Base-by-base conservation (phyloP, 2,113 vertebrate genomes). In the Xiphophorus maculatus region DNA sequence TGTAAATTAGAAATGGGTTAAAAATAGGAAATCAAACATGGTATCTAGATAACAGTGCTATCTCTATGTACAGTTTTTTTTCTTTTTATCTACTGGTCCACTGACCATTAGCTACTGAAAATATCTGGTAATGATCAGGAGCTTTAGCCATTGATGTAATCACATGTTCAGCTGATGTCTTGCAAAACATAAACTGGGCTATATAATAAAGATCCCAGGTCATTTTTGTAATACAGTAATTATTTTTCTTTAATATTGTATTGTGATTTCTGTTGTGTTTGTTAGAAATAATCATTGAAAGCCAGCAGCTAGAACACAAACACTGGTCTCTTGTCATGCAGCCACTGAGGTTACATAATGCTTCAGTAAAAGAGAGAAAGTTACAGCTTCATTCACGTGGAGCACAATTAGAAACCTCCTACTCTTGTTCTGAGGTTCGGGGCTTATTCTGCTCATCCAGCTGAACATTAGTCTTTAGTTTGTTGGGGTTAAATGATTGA, bases 381-480 rank as follows among this genome's bases (percentile, higher is more conserved):
- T 66, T 80, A 0, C 48, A 83, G 81, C 64, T 6, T 66, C 81
- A 6, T 51, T 78, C 85, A 84, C 81, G 78, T 84, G 81, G 73
- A 84, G 22, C 70, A 67, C 73, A 84, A 81, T 63, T 67, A 73
- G 76, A 44, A 10, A 48, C 0, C 61, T 81, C 78, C 78, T 64
- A 65, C 67, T 81, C 81, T 66, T 5, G 28, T 0, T 54, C 78
- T n/a, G 22, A 5, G 44, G 15, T 81, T 67, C 68, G 27, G 66
- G 54, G 44, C 29, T 30, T 63, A 30, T 17, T 32, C 62, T 14
- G 29, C 19, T 63, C 29, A 7, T 30, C n/a, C 29, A 32, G 62
- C 15, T 8, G 6, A 14, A 32, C 62, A 30, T 17, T 5, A 19
- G 14, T 29, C 17, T 48, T 17, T 30, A 6, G 7, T 32, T 30